These are phyloP conservation scores for Aleadryas rufinucha DNA, from an alignment of 2,113 vertebrate genomes.

Conservation along the genomic window DNA sequence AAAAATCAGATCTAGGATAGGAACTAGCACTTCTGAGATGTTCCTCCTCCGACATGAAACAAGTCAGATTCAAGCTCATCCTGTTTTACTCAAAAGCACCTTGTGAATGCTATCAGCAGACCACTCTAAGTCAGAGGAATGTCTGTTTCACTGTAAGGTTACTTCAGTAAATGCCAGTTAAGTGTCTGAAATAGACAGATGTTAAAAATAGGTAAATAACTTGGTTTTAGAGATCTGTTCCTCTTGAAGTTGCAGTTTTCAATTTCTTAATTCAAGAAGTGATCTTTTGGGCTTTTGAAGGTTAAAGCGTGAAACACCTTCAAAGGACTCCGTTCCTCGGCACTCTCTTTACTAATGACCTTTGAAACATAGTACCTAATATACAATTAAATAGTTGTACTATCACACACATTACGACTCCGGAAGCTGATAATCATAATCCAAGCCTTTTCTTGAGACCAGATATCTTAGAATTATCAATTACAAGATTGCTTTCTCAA, in stretches of 20 bases:
- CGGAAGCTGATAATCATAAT: background rate
- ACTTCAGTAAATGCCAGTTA: background rate
- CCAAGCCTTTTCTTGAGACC: background rate
- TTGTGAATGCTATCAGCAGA: background rate
- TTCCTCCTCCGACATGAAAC: background rate
- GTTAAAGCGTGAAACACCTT: background rate
- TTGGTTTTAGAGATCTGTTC: background rate
- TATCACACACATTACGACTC: background rate
- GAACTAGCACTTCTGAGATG: background rate
- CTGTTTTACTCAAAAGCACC: background rate
- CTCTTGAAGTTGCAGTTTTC: background rate
- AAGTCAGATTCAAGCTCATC: background rate
- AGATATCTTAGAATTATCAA: background rate
- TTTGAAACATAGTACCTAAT: background rate
- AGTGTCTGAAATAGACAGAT: background rate
- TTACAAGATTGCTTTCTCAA: background rate
- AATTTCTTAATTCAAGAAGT: background rate
- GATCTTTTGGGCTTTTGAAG: background rate
- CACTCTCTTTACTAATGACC: background rate
- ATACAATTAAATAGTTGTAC: background rate
- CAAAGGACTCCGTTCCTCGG: rapidly evolving
- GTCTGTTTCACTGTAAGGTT: background rate
- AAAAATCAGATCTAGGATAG: background rate
- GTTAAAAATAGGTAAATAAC: background rate
- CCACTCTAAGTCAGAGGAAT: background rate